These are phyloP conservation scores for Oasisia sp. DNA, from an alignment of 2,888 invertebrate species.

Conservation along the genomic window DNA sequence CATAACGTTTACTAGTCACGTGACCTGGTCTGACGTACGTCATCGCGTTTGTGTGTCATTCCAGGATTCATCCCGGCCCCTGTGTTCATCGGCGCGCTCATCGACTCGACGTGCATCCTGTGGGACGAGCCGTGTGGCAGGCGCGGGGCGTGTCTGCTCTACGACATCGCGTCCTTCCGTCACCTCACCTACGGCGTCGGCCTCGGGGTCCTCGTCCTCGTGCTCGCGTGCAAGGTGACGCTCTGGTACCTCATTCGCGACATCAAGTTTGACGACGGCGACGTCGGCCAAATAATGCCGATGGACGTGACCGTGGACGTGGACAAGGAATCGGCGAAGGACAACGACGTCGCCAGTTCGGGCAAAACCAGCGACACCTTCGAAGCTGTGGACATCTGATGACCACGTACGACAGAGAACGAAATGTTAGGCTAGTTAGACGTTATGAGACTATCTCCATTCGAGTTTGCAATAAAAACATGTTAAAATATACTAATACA, in stretches of 20 bases:
- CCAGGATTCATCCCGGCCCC: conserved; percentile 42
- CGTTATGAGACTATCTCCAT: too few relatives aligned
- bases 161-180: conserved; percentile 34
- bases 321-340: not conserved
- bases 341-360: not conserved
- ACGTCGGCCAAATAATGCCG: not conserved
- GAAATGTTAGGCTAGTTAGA: too few relatives aligned
- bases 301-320: not conserved
- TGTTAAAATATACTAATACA: too few relatives aligned
- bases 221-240: not conserved
- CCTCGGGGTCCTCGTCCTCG: conserved; percentile 21
- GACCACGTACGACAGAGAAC: not conserved
- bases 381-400: not conserved
- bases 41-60: not conserved
- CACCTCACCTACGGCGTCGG: conserved; percentile 35
- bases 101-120: conserved; percentile 39
- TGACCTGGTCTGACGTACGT: not conserved
- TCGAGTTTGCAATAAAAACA: too few relatives aligned
- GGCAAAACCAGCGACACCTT: not conserved
- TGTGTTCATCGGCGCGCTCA: conserved; percentile 38
- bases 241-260: not conserved
- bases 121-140: conserved; percentile 38
- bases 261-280: not conserved
- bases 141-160: conserved; percentile 38
- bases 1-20: not conserved